phyloP scores from a whole-genome alignment of 2,888 invertebrate species.

The Leptopilina myrica region DNA sequence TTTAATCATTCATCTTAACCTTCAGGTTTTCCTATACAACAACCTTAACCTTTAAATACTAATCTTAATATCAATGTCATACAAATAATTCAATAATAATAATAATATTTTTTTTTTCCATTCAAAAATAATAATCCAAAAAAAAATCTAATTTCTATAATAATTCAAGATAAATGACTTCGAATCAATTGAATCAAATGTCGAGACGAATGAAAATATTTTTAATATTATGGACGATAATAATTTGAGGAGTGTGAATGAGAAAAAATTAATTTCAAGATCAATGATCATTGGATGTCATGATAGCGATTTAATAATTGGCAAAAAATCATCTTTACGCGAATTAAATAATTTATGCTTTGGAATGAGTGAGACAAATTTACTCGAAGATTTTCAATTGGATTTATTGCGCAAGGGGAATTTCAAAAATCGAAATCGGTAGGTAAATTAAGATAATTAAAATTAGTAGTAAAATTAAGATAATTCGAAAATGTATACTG shows the following conservation, averaged over 20 bases:
- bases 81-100: background rate
- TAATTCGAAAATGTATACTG: no score
- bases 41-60: constrained; percentile 21
- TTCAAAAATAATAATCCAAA: background rate
- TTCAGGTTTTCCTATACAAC: background rate
- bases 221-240: background rate
- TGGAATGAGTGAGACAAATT: background rate
- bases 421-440: constrained; percentile 2
- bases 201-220: background rate
- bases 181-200: constrained; percentile 6
- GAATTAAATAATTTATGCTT: constrained; percentile 5
- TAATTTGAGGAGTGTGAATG: background rate
- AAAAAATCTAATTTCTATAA: background rate
- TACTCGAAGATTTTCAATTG: background rate
- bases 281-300: constrained; percentile 3
- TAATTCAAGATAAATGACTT: constrained; percentile 19
- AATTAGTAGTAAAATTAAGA: no score
- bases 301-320: background rate
- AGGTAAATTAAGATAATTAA: background rate
- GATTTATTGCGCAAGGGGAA: background rate
- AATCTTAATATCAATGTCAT: constrained; percentile 16
- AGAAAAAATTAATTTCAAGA: background rate
- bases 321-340: background rate
- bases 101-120: background rate
- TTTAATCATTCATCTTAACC: constrained; percentile 12